Evolutionary conservation across 2,113 vertebrate genomes (phyloP).

Genomic region (Hippopotamus amphibius): DNA sequence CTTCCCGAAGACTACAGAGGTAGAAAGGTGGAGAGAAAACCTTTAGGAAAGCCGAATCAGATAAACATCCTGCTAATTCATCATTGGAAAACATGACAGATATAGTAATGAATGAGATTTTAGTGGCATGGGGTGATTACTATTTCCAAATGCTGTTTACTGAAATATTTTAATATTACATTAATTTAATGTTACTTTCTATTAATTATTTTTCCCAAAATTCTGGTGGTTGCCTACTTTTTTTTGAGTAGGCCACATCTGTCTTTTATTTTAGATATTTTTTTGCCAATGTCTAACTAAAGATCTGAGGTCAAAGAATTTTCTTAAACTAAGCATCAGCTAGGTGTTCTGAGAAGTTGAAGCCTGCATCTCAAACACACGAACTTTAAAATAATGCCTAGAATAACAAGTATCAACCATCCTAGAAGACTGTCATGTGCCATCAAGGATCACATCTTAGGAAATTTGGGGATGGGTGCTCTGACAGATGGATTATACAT

Average conservation of each 20-base stretch:
- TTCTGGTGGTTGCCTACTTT: background rate
- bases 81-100: background rate
- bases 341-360: background rate
- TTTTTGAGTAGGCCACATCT: background rate
- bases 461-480: background rate
- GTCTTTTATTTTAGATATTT: background rate
- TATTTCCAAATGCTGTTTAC: background rate
- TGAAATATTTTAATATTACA: background rate
- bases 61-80: background rate
- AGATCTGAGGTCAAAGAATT: background rate
- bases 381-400: constrained; percentile 1
- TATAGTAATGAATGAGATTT: background rate
- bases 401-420: background rate
- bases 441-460: background rate
- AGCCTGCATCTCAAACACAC: background rate
- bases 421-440: background rate
- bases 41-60: background rate
- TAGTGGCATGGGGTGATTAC: background rate
- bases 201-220: background rate
- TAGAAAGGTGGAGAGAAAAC: background rate
- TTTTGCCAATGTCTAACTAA: background rate
- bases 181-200: background rate
- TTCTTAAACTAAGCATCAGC: background rate
- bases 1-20: background rate
- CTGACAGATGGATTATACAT: background rate